Conservation (phyloP, 2,113 vertebrate genomes). For the Capreolus pygargus region DNA sequence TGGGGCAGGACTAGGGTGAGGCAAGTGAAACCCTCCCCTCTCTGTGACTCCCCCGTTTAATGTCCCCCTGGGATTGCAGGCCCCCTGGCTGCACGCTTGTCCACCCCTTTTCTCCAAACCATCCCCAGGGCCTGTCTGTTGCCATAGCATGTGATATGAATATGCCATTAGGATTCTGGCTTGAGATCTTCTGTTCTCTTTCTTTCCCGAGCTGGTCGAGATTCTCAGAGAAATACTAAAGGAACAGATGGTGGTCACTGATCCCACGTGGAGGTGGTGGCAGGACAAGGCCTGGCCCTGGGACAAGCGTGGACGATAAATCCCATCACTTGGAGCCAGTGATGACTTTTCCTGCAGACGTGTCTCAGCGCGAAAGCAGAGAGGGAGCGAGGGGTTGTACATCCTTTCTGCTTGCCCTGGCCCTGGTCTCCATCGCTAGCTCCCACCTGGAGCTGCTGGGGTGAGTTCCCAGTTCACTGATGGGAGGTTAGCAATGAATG, state of each 20-base stretch:
- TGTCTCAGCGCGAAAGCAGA: neutral
- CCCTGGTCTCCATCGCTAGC: neutral
- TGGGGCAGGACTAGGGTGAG: neutral
- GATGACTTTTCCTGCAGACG: neutral
- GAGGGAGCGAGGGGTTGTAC: fast-evolving
- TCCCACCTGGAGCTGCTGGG: neutral
- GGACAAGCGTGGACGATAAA: neutral
- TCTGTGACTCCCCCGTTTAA: neutral
- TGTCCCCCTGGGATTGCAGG: neutral
- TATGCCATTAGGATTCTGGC: neutral
- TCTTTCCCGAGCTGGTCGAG: neutral
- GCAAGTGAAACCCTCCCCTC: fast-evolving
- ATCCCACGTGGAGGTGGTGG: neutral
- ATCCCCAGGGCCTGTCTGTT: neutral
- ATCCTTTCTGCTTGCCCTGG: neutral
- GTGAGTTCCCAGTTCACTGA: neutral
- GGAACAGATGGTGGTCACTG: neutral
- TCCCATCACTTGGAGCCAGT: neutral
- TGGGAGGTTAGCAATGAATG: neutral
- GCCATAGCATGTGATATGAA: neutral
- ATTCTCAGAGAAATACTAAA: neutral
- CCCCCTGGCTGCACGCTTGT: neutral
- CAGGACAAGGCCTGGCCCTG: neutral
- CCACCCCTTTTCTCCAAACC: neutral
- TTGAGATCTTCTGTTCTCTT: neutral